phyloP scores from a whole-genome alignment of 2,888 invertebrate genomes.

The Mythimna loreyi region DNA sequence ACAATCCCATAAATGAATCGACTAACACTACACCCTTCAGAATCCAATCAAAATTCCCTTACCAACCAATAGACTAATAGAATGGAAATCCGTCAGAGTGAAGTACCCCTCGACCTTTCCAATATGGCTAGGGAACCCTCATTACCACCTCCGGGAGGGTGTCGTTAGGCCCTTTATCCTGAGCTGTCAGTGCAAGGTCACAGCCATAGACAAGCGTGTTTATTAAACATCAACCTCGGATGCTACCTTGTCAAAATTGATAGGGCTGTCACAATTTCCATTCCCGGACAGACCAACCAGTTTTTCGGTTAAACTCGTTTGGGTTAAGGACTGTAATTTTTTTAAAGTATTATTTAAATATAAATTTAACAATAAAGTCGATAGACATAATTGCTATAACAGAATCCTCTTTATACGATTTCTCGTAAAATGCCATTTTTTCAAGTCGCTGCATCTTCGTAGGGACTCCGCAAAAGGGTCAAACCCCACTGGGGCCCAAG shows the following conservation, averaged over 20 bases:
- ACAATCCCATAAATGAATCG: conserved; percentile 2
- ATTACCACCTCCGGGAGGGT: conserved; percentile 32
- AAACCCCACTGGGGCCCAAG: too few relatives aligned
- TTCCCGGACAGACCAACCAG: too few relatives aligned
- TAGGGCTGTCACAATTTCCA: conserved; percentile 32
- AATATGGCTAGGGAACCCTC: conserved; percentile 39
- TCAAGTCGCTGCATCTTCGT: too few relatives aligned
- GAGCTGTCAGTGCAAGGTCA: conserved; percentile 34
- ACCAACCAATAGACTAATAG: conserved; percentile 23
- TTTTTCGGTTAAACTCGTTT: too few relatives aligned
- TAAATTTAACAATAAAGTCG: too few relatives aligned
- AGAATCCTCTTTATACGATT: too few relatives aligned
- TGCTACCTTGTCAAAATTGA: conserved; percentile 4
- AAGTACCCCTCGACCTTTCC: conserved; percentile 44
- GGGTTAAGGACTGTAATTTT: too few relatives aligned
- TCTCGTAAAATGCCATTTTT: too few relatives aligned
- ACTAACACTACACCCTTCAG: conserved; percentile 12
- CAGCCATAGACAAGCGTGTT: conserved; percentile 33
- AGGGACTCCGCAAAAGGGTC: too few relatives aligned
- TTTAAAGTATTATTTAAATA: too few relatives aligned
- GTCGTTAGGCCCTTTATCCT: conserved; percentile 39
- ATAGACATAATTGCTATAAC: too few relatives aligned
- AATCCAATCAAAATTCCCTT: conserved; percentile 45
- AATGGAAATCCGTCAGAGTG: conserved; percentile 29
- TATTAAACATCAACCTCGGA: conserved; percentile 40